phyloP scores from a whole-genome alignment of 2,113 vertebrate genomes.

The Cyanoderma ruficeps region DNA sequence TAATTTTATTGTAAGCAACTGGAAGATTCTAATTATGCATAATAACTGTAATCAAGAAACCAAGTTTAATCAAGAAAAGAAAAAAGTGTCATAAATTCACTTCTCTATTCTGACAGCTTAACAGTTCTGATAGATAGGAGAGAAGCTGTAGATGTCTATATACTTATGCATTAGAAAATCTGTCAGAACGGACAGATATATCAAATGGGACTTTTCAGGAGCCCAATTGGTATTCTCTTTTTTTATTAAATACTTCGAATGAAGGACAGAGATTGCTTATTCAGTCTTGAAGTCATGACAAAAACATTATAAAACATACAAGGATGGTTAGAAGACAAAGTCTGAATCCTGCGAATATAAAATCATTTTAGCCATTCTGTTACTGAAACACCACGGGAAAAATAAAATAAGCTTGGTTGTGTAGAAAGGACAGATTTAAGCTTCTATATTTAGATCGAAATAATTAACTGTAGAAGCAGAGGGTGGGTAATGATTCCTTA shows the following conservation, averaged over 20 bases:
- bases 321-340: neutral
- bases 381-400: neutral
- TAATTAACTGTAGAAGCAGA: conserved; percentile 12
- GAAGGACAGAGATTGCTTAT: neutral
- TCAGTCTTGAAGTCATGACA: neutral
- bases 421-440: neutral
- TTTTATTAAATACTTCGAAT: neutral
- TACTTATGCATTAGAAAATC: neutral
- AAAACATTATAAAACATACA: neutral
- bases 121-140: neutral
- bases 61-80: neutral
- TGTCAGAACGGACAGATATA: neutral
- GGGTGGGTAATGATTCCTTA: neutral
- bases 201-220: neutral
- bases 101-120: neutral
- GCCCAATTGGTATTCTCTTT: neutral
- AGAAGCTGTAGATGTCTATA: neutral
- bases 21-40: neutral
- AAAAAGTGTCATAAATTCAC: neutral
- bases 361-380: neutral
- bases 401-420: neutral
- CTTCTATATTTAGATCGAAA: neutral
- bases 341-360: neutral
- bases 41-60: conserved; percentile 14
- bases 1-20: neutral